These are phyloP conservation scores for Hyperopisus bebe DNA, from an alignment of 2,113 vertebrate genomes.

Conservation along the genomic window DNA sequence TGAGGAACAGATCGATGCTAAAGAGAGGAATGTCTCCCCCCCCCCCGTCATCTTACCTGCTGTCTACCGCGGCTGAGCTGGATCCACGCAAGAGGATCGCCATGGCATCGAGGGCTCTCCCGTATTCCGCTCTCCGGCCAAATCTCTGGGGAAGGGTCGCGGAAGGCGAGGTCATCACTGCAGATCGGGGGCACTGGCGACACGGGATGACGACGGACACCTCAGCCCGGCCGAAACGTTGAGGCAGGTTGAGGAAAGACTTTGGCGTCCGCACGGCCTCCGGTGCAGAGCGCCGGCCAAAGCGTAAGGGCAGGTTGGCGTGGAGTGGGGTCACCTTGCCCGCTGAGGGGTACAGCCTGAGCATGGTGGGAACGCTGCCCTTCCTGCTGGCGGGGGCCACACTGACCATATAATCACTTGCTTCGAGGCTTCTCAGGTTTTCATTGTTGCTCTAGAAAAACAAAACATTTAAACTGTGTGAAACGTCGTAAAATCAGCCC, in stretches of 20 bases:
- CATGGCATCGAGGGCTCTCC: conserved; percentile 33
- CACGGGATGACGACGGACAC: conserved; percentile 22
- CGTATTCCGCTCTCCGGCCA: conserved; percentile 30
- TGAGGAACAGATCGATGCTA: background rate
- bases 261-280: conserved; percentile 23
- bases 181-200: conserved; percentile 24
- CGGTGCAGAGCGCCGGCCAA: conserved; percentile 41
- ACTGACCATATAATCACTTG: conserved; percentile 37
- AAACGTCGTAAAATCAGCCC: background rate
- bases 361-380: conserved; percentile 40
- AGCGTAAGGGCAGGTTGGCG: conserved; percentile 58
- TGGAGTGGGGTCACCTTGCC: conserved; percentile 36
- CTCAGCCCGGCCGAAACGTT: conserved; percentile 57
- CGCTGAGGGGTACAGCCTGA: conserved; percentile 44
- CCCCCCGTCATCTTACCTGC: conserved; percentile 36
- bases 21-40: background rate
- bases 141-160: conserved; percentile 38
- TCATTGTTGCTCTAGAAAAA: conserved; percentile 36
- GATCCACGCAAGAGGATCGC: conserved; percentile 13
- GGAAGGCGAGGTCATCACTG: background rate
- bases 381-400: conserved; percentile 38
- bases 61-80: background rate
- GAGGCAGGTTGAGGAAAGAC: conserved; percentile 53
- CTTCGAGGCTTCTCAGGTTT: conserved; percentile 50
- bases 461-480: background rate